These are phyloP conservation scores for Karalla daura DNA, from an alignment of 2,797 vertebrate genomes.

Conservation along the genomic window DNA sequence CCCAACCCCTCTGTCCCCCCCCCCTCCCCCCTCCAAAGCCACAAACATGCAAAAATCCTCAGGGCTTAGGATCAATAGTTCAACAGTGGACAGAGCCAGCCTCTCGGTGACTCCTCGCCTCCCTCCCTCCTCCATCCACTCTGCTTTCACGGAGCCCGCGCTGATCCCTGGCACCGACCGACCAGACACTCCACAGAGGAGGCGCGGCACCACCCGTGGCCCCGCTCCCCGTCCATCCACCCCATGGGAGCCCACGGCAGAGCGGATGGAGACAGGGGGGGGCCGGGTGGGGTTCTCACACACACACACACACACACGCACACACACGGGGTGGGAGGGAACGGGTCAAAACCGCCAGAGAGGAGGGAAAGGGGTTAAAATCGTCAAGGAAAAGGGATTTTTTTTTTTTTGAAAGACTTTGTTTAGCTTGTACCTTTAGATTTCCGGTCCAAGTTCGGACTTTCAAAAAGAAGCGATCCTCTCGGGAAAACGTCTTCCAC, in stretches of 20 bases:
- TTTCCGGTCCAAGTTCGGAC: constrained; percentile 44
- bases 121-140: constrained; percentile 23
- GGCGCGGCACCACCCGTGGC: constrained; percentile 30
- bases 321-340: too few relatives aligned
- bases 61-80: constrained; percentile 77
- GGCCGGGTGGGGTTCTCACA: neutral
- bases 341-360: too few relatives aligned
- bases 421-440: constrained; percentile 33
- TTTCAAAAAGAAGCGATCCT: constrained; percentile 30
- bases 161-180: constrained; percentile 60
- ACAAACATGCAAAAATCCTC: constrained; percentile 75
- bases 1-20: too few relatives aligned
- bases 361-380: constrained; percentile 26
- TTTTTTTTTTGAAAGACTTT: constrained; percentile 33
- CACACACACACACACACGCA: too few relatives aligned
- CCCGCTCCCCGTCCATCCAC: constrained; percentile 51
- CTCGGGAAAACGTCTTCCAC: constrained; percentile 65
- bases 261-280: constrained; percentile 34
- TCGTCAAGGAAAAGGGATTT: constrained; percentile 57
- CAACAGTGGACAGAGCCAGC: constrained; percentile 61
- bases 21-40: too few relatives aligned
- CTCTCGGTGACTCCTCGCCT: constrained; percentile 37
- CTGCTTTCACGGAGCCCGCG: constrained; percentile 20
- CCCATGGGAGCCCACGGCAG: constrained; percentile 40
- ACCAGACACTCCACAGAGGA: constrained; percentile 55